Conservation (phyloP, 2,888 invertebrate species). For the Ashinkailepas kermadecensis region DNA sequence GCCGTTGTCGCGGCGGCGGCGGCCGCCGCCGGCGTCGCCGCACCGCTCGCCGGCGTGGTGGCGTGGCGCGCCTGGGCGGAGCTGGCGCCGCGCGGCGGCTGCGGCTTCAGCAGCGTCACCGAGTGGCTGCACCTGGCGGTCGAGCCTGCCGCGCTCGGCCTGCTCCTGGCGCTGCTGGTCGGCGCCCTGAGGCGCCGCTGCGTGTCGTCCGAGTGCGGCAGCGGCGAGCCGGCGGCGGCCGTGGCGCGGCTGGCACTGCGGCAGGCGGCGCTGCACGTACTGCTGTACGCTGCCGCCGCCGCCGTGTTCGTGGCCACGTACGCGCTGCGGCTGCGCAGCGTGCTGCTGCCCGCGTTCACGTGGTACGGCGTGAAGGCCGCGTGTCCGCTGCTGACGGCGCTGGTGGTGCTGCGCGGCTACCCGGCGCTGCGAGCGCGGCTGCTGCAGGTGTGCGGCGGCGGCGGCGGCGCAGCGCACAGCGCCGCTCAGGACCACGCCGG, state of each 20-base stretch:
- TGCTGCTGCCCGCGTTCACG: neutral
- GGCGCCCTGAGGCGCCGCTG: neutral
- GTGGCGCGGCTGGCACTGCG: neutral
- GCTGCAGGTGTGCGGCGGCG: too few species aligned
- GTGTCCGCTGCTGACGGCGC: neutral
- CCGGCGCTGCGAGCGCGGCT: neutral
- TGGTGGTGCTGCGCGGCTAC: neutral
- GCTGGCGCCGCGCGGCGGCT: neutral
- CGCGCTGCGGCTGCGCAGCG: neutral
- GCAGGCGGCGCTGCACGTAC: neutral
- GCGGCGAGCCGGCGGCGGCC: neutral
- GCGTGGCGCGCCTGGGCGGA: neutral
- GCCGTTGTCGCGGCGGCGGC: neutral
- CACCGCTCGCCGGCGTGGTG: neutral
- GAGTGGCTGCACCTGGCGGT: neutral
- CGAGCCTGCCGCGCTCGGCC: neutral
- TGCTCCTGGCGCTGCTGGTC: neutral
- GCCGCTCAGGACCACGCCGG: too few species aligned
- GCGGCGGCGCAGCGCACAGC: too few species aligned
- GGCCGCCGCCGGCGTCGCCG: neutral
- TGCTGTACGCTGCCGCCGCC: neutral
- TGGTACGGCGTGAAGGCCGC: neutral
- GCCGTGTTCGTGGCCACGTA: neutral
- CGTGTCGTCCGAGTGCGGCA: neutral
- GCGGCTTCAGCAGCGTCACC: conserved; percentile 12